A percentile compares a stretch with the other conserved stretches of the same genome.
phyloP scores from a whole-genome alignment of 2,797 vertebrate species.

The Pristis pectinata region DNA sequence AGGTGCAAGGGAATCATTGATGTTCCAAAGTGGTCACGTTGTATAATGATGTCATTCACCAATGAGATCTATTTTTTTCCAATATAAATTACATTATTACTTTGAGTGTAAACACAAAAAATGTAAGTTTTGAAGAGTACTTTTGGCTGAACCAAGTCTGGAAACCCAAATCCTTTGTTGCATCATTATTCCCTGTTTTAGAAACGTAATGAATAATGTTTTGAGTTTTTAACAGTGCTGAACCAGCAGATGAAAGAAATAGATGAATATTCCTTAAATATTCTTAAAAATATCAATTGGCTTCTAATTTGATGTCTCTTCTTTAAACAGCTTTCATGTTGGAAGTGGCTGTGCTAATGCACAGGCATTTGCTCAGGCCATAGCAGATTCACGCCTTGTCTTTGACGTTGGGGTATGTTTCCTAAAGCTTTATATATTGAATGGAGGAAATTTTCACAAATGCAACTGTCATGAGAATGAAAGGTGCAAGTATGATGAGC shows the following conservation, averaged over 20 bases:
- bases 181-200: neutral
- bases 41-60: neutral
- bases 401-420: conserved; percentile 5
- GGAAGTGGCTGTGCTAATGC: neutral
- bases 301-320: neutral
- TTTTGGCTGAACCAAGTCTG: neutral
- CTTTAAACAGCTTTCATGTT: conserved; percentile 7
- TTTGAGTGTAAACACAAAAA: neutral
- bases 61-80: neutral
- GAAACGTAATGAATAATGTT: too few relatives aligned
- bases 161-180: neutral
- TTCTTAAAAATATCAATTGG: neutral
- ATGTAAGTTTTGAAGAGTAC: neutral
- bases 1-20: neutral
- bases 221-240: neutral
- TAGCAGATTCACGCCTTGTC: neutral
- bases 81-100: neutral
- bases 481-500: neutral
- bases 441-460: neutral
- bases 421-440: neutral
- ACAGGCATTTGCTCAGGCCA: neutral
- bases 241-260: neutral
- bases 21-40: neutral
- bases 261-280: neutral
- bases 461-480: neutral